phyloP scores from a whole-genome alignment of 2,888 invertebrate species.

The Mythimna albipuncta region DNA sequence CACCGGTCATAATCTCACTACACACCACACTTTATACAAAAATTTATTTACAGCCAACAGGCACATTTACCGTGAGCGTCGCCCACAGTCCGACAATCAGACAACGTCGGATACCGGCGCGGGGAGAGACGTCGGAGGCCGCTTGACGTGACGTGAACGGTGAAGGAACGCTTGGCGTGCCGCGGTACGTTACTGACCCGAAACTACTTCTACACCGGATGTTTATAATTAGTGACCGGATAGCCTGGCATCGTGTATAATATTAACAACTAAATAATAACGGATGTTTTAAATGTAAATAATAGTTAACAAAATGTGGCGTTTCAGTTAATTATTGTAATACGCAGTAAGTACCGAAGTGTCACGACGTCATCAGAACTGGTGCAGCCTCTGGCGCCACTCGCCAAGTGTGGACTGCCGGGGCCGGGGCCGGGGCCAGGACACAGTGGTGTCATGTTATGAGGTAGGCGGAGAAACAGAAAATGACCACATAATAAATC shows the following conservation, averaged over 20 bases:
- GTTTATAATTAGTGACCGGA: conserved; percentile 17
- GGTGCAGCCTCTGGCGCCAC: background rate
- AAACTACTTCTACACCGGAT: background rate
- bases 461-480: background rate
- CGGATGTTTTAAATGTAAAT: conserved; percentile 5
- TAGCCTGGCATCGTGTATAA: conserved; percentile 10
- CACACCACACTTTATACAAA: conserved; percentile 23
- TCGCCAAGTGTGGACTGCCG: no score
- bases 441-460: background rate
- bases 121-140: background rate
- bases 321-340: background rate
- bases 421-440: no score
- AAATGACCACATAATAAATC: background rate
- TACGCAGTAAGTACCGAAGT: background rate
- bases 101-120: background rate
- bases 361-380: background rate
- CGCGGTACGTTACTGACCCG: background rate
- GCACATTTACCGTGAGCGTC: background rate
- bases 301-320: background rate
- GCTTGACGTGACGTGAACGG: no score
- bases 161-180: no score
- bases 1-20: conserved; percentile 21
- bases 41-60: conserved; percentile 25
- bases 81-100: background rate
- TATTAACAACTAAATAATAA: conserved; percentile 15